These are phyloP conservation scores for Percina caprodes DNA, from an alignment of 2,113 vertebrate species.

Conservation along the genomic window DNA sequence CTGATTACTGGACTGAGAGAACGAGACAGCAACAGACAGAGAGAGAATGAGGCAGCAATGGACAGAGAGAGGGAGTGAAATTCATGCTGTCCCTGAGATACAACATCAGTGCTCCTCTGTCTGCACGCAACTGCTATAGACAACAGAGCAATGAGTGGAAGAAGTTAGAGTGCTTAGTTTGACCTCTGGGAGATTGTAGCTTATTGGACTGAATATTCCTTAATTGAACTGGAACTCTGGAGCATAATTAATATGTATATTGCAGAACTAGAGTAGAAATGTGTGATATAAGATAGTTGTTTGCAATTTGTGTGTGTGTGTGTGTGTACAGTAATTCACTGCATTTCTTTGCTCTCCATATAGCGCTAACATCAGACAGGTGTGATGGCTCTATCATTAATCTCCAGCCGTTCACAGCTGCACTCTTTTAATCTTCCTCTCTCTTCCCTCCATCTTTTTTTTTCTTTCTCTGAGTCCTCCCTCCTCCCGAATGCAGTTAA, in stretches of 20 bases:
- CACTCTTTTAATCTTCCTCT: slow-evolving; percentile 42
- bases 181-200: background rate
- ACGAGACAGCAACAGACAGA: background rate
- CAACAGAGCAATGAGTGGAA: background rate
- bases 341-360: background rate
- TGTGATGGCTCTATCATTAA: slow-evolving; percentile 51
- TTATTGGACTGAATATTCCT: slow-evolving; percentile 26
- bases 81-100: background rate
- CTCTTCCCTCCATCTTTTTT: background rate
- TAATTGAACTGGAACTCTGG: slow-evolving; percentile 12
- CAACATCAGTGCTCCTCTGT: slow-evolving; percentile 28
- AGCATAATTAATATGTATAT: background rate
- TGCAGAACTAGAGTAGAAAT: background rate
- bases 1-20: slow-evolving; percentile 32
- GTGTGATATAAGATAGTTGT: background rate
- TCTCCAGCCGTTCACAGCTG: slow-evolving; percentile 51
- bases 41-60: background rate
- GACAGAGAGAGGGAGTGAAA: background rate
- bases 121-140: slow-evolving; percentile 18
- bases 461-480: background rate
- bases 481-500: slow-evolving; percentile 13
- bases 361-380: slow-evolving; percentile 25
- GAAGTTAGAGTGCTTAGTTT: background rate
- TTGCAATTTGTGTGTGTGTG: slow-evolving; percentile 5
- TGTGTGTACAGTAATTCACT: background rate